Evolutionary conservation across 2,113 vertebrate genomes (phyloP).

Genomic region (Suricata suricatta): DNA sequence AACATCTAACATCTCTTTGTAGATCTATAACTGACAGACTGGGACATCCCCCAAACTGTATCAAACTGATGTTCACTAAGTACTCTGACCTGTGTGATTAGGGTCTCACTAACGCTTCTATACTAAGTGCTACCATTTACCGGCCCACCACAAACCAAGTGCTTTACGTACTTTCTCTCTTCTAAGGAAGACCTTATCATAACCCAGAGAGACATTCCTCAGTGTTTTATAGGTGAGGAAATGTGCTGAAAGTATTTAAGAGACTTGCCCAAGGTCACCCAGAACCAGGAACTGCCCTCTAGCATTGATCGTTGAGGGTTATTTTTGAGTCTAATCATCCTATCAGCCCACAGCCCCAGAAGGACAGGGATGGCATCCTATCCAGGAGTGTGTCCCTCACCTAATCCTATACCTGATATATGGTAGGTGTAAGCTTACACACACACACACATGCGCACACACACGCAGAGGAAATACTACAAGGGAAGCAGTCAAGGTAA

Average conservation of each 20-base stretch:
- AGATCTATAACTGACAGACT: background rate
- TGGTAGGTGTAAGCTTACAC: background rate
- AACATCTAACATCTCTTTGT: background rate
- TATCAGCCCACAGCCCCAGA: background rate
- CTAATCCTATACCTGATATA: background rate
- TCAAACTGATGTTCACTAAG: background rate
- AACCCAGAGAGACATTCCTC: background rate
- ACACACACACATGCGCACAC: fast-evolving
- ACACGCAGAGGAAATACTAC: background rate
- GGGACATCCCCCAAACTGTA: background rate
- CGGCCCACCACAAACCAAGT: background rate
- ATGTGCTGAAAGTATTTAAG: background rate
- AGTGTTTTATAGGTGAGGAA: background rate
- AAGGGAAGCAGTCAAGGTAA: background rate
- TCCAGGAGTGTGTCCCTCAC: background rate
- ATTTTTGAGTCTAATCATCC: background rate
- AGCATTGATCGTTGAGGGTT: background rate
- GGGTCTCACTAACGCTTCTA: background rate
- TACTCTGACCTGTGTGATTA: background rate
- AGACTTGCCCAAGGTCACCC: background rate
- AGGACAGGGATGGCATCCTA: background rate
- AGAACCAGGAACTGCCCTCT: background rate
- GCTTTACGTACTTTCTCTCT: background rate
- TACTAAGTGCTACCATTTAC: background rate
- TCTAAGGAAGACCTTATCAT: background rate